A percentile compares a stretch with the other conserved stretches of the same genome.
Conservation (phyloP, 2,113 vertebrate genomes). For the Daphoenositta chrysoptera region DNA sequence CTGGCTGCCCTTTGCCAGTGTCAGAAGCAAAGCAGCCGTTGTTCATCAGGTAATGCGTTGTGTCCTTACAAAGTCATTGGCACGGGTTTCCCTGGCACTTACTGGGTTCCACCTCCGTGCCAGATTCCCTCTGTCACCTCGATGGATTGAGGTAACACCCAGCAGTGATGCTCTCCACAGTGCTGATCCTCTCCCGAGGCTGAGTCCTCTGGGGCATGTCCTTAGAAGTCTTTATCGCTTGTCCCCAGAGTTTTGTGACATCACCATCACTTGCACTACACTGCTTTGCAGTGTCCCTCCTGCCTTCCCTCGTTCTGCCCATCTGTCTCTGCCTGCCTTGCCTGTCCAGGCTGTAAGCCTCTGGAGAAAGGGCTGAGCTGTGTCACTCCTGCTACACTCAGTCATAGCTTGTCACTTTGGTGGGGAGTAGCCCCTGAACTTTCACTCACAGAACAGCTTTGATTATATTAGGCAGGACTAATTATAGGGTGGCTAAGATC, state of each 20-base stretch:
- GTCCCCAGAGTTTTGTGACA: background rate
- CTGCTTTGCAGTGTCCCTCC: background rate
- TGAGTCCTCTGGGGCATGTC: background rate
- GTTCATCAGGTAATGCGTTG: conserved; percentile 3
- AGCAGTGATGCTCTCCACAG: background rate
- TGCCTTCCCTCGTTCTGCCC: background rate
- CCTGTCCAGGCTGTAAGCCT: background rate
- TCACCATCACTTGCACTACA: background rate
- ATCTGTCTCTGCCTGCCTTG: background rate
- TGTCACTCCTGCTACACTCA: background rate
- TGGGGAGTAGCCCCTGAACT: background rate
- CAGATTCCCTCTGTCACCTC: background rate
- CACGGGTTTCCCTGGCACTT: background rate
- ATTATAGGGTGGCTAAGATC: background rate
- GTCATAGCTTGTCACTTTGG: background rate
- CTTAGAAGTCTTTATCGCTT: background rate
- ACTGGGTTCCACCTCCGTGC: background rate
- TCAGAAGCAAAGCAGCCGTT: background rate
- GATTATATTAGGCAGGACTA: background rate
- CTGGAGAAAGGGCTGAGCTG: background rate
- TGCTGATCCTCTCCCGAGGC: background rate
- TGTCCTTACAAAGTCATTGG: conserved; percentile 49
- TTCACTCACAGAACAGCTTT: background rate
- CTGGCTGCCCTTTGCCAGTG: background rate
- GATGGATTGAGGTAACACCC: background rate